Base-by-base conservation (phyloP, 2,113 vertebrate genomes). In the Sakesphorus luctuosus region DNA sequence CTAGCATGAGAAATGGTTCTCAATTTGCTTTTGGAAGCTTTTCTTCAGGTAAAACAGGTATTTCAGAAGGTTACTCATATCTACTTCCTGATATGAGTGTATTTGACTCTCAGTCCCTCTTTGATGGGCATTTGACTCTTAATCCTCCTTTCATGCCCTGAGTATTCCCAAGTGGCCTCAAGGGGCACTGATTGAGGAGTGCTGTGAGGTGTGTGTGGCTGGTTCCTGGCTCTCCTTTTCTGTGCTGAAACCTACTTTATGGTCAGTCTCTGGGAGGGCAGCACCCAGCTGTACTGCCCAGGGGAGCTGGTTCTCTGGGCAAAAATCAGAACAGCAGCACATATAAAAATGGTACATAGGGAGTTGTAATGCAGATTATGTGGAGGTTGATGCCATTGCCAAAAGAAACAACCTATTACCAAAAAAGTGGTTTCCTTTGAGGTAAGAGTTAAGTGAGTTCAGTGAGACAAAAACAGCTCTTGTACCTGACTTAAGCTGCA, bases 141-240 rank as follows among this genome's bases (percentile, higher is more conserved):
- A n/a, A 43, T 43, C 52, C 7, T 66, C 58, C 36, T 81, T 58
- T 52, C 11, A 23, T 3, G 11, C 25, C 11, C 29, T 10, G 56
- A 31, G 19, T 53, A 52, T n/a, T 26, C 28, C 55, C 26, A 9
- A 0, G 5, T 66, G 38, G 15, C 69, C 19, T 3, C 0, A 2
- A 28, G 55, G 33, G n/a, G 7, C 36, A 36, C 40, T 28, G 4
- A 0, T 46, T 1, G 3, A 55, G 40, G 23, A 43, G 14, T 0
- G 47, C 53, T 52, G 35, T 16, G 49, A 44, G 44, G 9, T 53
- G 26, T 10, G 0, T 4, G 28, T 55, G 65, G 18, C 53, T 66
- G 55, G 21, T 40, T 84, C 33, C 58, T 72, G 68, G 4, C 28
- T 38, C 44, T 56, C 33, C 33, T 87, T 35, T 52, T 82, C 84